Percentiles rank a stretch among this genome's conserved stretches.
These are phyloP conservation scores for Caenorhabditis japonica DNA, from an alignment of 2,888 invertebrate species.

Conservation along the genomic window DNA sequence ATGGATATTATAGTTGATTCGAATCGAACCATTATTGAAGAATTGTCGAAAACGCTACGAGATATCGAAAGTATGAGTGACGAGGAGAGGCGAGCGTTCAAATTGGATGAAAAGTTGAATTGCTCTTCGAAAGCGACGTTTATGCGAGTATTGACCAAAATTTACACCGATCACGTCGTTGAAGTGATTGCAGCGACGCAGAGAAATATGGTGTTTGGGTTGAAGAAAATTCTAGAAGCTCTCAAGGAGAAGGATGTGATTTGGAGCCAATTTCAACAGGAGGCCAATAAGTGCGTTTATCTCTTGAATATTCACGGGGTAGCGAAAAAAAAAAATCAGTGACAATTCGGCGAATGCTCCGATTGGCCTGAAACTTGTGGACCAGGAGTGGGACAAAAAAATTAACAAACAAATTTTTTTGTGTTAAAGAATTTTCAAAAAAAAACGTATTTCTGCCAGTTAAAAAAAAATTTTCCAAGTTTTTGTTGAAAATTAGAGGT, in stretches of 20 bases:
- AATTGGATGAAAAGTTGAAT: conserved; percentile 73
- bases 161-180: conserved; percentile 5
- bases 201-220: conserved; percentile 2
- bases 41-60: conserved; percentile 91
- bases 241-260: conserved; percentile 18
- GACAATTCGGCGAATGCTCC: too few species aligned
- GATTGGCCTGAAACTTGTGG: too few species aligned
- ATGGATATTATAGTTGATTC: conserved; percentile 97
- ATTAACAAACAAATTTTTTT: too few species aligned
- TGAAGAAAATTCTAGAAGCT: conserved; percentile 9
- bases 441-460: too few species aligned
- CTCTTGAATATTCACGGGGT: too few species aligned
- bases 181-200: conserved; percentile 24
- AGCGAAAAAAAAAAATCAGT: too few species aligned
- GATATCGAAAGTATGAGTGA: conserved; percentile 90
- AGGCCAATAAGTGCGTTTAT: conserved; percentile 19
- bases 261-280: conserved; percentile 32
- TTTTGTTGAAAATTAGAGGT: too few species aligned
- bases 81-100: conserved; percentile 88
- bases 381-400: too few species aligned
- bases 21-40: conserved; percentile 92
- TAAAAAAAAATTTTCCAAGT: too few species aligned
- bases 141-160: conserved; percentile 84
- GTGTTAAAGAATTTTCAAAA: too few species aligned
- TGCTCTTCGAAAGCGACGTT: conserved; percentile 14